Percentiles rank a stretch among this genome's conserved stretches.
Evolutionary conservation across 2,888 invertebrate species (phyloP).

Genomic region (Leptura quadrifasciata): DNA sequence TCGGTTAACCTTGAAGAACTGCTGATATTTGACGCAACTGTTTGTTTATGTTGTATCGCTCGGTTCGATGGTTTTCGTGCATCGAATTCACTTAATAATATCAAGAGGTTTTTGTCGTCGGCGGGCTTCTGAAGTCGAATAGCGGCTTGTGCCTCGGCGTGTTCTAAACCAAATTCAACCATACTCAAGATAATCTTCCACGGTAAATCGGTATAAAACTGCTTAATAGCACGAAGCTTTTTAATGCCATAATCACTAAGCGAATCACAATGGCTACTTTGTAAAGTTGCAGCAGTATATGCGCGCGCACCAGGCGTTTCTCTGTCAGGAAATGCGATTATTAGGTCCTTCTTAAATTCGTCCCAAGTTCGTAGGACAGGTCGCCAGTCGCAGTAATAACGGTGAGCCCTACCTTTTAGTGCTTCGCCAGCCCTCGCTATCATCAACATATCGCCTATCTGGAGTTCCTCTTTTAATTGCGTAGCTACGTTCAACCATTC

Average conservation of each 20-base stretch:
- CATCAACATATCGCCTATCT: constrained; percentile 52
- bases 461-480: constrained; percentile 53
- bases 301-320: constrained; percentile 57
- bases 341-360: constrained; percentile 52
- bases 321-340: constrained; percentile 54
- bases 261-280: constrained; percentile 47
- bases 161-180: constrained; percentile 49
- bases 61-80: constrained; percentile 5
- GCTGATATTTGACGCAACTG: too few relatives aligned
- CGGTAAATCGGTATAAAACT: constrained; percentile 43
- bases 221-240: constrained; percentile 42
- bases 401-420: constrained; percentile 51
- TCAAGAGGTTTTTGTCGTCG: constrained; percentile 39
- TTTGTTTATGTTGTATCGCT: background rate
- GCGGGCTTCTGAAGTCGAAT: constrained; percentile 46
- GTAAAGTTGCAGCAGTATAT: constrained; percentile 45
- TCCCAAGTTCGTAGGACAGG: constrained; percentile 53
- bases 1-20: background rate
- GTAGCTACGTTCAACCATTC: constrained; percentile 54
- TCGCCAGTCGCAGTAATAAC: constrained; percentile 54
- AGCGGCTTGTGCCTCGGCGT: constrained; percentile 42
- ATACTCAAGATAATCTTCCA: constrained; percentile 48
- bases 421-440: constrained; percentile 55
- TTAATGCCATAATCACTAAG: constrained; percentile 48
- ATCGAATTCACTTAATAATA: constrained; percentile 47